phyloP scores from a whole-genome alignment of 2,113 vertebrate species.

The crab-eating macaque (Macaca fascicularis) region DNA sequence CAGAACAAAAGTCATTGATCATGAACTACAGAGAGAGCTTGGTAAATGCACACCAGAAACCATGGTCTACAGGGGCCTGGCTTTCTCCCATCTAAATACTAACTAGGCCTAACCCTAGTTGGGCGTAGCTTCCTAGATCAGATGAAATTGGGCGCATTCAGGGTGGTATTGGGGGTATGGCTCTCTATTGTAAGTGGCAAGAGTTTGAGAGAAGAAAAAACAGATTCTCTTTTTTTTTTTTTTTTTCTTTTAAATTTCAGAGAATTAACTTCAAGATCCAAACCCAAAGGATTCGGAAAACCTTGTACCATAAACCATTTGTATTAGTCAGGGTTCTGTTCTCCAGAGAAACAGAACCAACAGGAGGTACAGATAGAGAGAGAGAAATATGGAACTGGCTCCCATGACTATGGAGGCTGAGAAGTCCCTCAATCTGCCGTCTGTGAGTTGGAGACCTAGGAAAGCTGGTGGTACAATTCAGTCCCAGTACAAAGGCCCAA shows the following conservation, averaged over 20 bases:
- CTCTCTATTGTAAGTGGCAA: background rate
- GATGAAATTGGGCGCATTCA: background rate
- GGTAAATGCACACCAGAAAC: background rate
- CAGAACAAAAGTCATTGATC: background rate
- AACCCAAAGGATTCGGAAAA: background rate
- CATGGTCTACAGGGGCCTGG: background rate
- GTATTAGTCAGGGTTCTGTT: background rate
- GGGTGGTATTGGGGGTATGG: background rate
- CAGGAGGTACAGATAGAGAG: background rate
- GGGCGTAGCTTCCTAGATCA: background rate
- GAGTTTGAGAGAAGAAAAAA: background rate
- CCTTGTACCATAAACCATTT: background rate
- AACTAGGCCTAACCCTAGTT: background rate
- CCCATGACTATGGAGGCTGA: background rate
- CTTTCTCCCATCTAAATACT: background rate
- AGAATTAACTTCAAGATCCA: slow-evolving; percentile 13
- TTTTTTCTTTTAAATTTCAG: background rate
- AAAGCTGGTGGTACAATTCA: background rate
- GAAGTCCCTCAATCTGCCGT: background rate
- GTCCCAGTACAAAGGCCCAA: background rate
- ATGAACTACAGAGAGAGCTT: background rate
- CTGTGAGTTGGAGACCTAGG: background rate
- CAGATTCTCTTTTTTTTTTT: background rate
- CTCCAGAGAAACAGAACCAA: background rate
- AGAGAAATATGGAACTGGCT: background rate